Evolutionary conservation across 2,888 invertebrate genomes (phyloP), one percentile per base, ranked within the genome.

Genomic region (Athalia cordata): DNA sequence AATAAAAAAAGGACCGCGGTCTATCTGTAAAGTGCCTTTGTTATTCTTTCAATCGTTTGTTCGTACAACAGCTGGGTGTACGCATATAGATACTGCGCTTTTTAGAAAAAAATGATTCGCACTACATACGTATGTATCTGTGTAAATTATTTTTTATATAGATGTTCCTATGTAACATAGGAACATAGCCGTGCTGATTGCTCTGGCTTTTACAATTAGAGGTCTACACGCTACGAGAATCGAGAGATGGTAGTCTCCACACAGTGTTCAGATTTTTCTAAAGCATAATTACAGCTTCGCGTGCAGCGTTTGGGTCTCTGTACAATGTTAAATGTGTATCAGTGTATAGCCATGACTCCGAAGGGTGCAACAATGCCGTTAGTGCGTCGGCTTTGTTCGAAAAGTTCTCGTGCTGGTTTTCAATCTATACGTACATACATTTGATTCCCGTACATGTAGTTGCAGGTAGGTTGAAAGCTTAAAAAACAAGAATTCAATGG

Each of bases 221-320:
- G 72, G 57, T 72, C 45, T 72, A 72, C 72, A 72, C 59, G 72
- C 72, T 43, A 72, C 15, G 13, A 13, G 59, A n/a, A 72, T 57
- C 72, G 72, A 72, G 29, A 29, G 68, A 68, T 68, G 68, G 68
- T 57, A 59, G 47, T 29, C 29, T 29, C 47, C 59, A 3, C 15
- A 15, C 8, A 4, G 72, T 57, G 29, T 72, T 72, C 57, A 59
- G 59, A 72, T 72, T 59, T 72, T 72, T 72, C 72, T 45, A 57
- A 5, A 47, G 59, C 13, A 72, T 72, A 72, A 59, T 72, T 72
- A 59, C 72, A 72, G 59, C 57, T 45, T 72, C 72, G 72, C 72
- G 72, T 72, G 72, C 59, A 45, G 11, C 59, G 47, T n/a, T 59
- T 3, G 29, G 29, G 29, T 29, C 29, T 29, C 29, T 29, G 29